Percentiles rank a stretch among this genome's conserved stretches.
Conservation (phyloP, 2,113 vertebrate genomes). For the Dipodomys stephensi region DNA sequence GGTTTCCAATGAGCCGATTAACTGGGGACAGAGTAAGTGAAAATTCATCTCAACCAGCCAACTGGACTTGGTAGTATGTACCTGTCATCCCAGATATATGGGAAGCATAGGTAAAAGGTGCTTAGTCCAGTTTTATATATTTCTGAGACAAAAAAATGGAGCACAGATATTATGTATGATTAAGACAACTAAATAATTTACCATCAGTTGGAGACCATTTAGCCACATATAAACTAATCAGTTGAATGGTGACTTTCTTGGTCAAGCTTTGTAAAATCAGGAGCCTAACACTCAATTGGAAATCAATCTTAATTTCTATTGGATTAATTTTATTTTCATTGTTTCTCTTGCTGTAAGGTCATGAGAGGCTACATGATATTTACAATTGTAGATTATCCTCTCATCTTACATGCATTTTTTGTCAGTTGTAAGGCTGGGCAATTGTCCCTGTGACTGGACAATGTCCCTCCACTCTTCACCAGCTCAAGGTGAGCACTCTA, state of each 20-base stretch:
- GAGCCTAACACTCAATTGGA: neutral
- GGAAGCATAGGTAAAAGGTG: too few relatives aligned
- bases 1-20: too few relatives aligned
- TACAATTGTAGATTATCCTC: neutral
- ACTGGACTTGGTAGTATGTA: too few relatives aligned
- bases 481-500: too few relatives aligned
- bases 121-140: too few relatives aligned
- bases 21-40: too few relatives aligned
- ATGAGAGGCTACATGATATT: neutral
- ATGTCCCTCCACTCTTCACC: neutral
- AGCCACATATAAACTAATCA: neutral
- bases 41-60: too few relatives aligned
- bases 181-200: neutral
- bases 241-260: neutral
- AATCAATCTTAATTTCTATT: neutral
- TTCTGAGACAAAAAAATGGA: too few relatives aligned
- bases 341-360: neutral
- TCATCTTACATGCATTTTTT: neutral
- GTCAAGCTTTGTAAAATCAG: neutral
- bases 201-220: too few relatives aligned
- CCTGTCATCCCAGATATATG: too few relatives aligned
- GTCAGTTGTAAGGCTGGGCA: too few relatives aligned
- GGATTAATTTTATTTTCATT: neutral
- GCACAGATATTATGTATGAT: too few relatives aligned
- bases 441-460: neutral